Conservation (phyloP, 2,797 vertebrate species). For the Paedocypris micromegethes region DNA sequence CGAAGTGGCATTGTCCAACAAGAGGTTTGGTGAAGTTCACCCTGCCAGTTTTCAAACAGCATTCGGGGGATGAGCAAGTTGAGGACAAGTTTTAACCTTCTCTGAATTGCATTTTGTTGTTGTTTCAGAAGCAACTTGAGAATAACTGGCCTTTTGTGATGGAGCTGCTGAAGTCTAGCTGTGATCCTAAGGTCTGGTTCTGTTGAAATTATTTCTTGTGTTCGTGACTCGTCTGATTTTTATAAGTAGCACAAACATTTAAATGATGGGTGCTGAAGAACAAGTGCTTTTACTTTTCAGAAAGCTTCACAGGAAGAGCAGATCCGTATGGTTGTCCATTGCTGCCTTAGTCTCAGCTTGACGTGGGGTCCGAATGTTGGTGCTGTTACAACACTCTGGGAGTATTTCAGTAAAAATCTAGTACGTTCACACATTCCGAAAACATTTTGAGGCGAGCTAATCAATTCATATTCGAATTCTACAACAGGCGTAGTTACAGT, state of each 20-base stretch:
- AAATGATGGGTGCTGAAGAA: not conserved
- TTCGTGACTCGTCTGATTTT: constrained; percentile 18
- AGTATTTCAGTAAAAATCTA: constrained; percentile 91
- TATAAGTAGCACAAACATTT: not conserved
- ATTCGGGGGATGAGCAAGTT: no score
- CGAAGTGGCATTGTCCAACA: constrained; percentile 73
- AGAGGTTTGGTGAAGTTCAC: constrained; percentile 61
- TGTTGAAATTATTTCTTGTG: constrained; percentile 24
- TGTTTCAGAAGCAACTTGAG: constrained; percentile 72
- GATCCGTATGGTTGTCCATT: constrained; percentile 87
- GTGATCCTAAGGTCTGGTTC: constrained; percentile 72
- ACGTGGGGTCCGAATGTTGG: constrained; percentile 82
- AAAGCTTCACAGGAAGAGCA: constrained; percentile 77
- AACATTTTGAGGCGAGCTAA: no score
- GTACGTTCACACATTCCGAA: constrained; percentile 61
- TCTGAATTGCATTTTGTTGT: constrained; percentile 3
- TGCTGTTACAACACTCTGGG: constrained; percentile 82
- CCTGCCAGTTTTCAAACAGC: no score
- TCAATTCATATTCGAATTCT: no score
- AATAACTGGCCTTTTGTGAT: constrained; percentile 87
- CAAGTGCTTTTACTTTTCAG: constrained; percentile 58
- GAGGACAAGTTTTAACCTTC: not conserved
- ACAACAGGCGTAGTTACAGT: no score
- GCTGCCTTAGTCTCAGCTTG: constrained; percentile 82
- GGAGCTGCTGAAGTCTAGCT: constrained; percentile 81